Conservation (phyloP, 2,113 vertebrate species). For the Malurus melanocephalus region DNA sequence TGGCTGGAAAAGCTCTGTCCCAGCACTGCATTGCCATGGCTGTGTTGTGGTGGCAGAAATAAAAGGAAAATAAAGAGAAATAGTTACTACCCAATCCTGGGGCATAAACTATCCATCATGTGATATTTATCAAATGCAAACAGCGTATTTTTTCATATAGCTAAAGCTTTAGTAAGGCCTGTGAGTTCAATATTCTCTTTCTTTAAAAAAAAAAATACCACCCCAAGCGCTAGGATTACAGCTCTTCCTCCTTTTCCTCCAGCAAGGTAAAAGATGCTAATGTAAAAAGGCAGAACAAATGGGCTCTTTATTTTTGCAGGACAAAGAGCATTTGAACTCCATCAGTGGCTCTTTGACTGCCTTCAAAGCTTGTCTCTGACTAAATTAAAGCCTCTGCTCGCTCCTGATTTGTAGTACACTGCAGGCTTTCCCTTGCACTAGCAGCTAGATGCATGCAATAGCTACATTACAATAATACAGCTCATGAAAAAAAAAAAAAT, state of each 20-base stretch:
- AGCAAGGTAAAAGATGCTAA: conserved; percentile 43
- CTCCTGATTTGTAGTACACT: not conserved
- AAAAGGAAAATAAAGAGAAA: not conserved
- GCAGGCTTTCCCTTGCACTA: not conserved
- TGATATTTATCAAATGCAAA: not conserved
- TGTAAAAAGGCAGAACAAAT: conserved; percentile 39
- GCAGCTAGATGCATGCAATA: not conserved
- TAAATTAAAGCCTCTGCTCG: conserved; percentile 36
- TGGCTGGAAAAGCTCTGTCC: not conserved
- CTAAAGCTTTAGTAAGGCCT: not conserved
- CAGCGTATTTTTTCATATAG: not conserved
- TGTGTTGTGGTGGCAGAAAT: not conserved
- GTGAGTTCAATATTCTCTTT: not conserved
- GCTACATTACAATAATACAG: not conserved
- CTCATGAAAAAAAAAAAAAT: not conserved
- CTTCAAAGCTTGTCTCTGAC: conserved; percentile 46
- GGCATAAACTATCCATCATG: not conserved
- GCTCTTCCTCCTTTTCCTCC: not conserved
- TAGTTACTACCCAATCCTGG: accelerated
- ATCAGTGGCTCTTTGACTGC: conserved; percentile 55
- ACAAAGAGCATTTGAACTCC: conserved; percentile 55
- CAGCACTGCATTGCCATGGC: accelerated
- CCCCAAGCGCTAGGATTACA: not conserved
- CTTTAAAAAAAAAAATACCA: not conserved
- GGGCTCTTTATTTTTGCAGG: conserved; percentile 35